Conservation (phyloP, 2,888 invertebrate species). For the Ormyrus rosae region DNA sequence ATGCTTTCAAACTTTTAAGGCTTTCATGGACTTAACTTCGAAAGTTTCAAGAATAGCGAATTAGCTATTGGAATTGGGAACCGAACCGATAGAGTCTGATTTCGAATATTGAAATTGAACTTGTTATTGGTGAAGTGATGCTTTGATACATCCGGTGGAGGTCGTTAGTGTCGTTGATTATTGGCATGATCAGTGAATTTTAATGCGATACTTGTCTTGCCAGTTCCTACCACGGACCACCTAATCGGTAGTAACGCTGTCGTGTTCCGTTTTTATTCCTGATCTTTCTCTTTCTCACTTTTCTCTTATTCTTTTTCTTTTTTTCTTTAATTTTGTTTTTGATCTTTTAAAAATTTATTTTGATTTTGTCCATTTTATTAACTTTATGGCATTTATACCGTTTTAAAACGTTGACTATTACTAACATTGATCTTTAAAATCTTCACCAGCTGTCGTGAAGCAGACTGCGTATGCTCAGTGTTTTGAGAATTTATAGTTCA, state of each 20-base stretch:
- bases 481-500: constrained; percentile 3
- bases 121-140: background rate
- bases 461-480: background rate
- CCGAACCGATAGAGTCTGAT: no score
- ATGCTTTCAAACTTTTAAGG: no score
- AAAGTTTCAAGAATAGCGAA: no score
- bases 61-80: no score
- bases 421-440: background rate
- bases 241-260: background rate
- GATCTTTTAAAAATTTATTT: background rate
- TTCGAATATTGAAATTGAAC: no score
- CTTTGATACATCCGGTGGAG: constrained; percentile 57
- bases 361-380: background rate
- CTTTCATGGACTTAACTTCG: no score
- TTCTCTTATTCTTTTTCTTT: background rate
- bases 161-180: constrained; percentile 23
- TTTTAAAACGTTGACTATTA: no score
- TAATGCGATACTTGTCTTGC: background rate
- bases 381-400: constrained; percentile 11
- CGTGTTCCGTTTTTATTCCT: constrained; percentile 3
- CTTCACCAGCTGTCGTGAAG: constrained; percentile 14
- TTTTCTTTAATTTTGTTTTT: background rate
- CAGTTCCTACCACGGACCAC: constrained; percentile 11
- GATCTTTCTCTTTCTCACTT: background rate
- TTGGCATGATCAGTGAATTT: background rate